Percentiles rank a stretch among this genome's conserved stretches.
These are phyloP conservation scores for Euzetes globulus DNA, from an alignment of 2,888 invertebrate genomes.

Conservation along the genomic window DNA sequence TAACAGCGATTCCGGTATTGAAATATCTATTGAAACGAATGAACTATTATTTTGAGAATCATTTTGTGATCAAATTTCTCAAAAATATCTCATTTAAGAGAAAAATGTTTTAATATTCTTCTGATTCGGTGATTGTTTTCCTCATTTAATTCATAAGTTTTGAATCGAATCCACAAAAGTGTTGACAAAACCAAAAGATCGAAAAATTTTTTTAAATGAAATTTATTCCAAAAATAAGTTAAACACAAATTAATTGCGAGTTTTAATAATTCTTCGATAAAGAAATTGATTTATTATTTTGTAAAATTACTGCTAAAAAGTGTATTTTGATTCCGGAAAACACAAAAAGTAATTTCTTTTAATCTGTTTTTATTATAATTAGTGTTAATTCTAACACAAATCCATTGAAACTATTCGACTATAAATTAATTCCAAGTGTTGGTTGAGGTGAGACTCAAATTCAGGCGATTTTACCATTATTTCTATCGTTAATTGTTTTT, in stretches of 20 bases:
- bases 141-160: not conserved
- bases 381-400: constrained; percentile 28
- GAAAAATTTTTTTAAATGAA: not conserved
- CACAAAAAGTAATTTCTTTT: constrained; percentile 26
- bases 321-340: not conserved
- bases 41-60: constrained; percentile 9
- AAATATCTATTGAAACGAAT: not conserved
- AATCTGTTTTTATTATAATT: constrained; percentile 23
- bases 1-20: constrained; percentile 20
- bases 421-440: constrained; percentile 14
- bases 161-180: not conserved
- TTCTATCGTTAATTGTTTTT: not conserved
- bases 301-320: not conserved
- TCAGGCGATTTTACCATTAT: constrained; percentile 1
- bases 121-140: constrained; percentile 24
- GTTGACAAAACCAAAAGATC: not conserved
- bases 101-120: not conserved
- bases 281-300: not conserved
- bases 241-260: not conserved
- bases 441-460: constrained; percentile 24
- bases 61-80: not conserved
- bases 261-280: constrained; percentile 11
- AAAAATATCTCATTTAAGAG: not conserved
- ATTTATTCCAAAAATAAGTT: not conserved
- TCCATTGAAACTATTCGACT: constrained; percentile 4